Evolutionary conservation across 2,888 invertebrate genomes (phyloP), one percentile per base, ranked within the genome.

Genomic region (Ametastegia equiseti): DNA sequence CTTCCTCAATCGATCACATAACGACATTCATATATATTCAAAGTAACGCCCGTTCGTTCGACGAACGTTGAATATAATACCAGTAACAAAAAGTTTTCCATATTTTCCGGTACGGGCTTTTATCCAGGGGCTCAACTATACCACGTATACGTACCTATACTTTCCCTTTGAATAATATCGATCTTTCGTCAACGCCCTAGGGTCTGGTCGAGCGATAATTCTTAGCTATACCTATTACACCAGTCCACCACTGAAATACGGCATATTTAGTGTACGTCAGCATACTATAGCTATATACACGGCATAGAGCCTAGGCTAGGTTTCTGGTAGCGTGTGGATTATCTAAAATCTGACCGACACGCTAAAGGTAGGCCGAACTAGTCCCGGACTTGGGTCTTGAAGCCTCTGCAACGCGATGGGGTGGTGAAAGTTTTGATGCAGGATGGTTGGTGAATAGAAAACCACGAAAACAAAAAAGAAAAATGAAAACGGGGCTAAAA

Each of bases 341-440:
- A 81, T 81, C 77, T 81, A 63, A 81, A 63, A 65, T 81, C 81
- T 77, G 60, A 45, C 75, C 81, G 75, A 65, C 75, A 79, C 71
- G 79, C 77, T 71, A 79, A 45, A 79, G 77, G 50, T 54, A 54
- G 54, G 54, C 75, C 36, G 7, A 50, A 81, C 71, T 77, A 82
- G 33, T 73, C 65, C 67, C 6, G 23, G 75, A 75, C 9, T 75
- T 13, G 50, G 33, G 75, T 75, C 54, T 75, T 27, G 75, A 36
- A 75, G 75, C 33, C 45, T 50, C 50, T 54, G 75, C 36, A 54
- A 33, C 33, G 45, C 33, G 19, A 33, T 13, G n/a, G 45, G 75
- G 30, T 54, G 77, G 67, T 23, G 13, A 19, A 65, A 54, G 42
- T 60, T 42, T 71, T 45, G 42, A 81, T n/a, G 71, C 23, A 71